These are phyloP conservation scores for Sinocyclocheilus rhinocerous DNA, from an alignment of 2,113 vertebrate species.

Conservation along the genomic window DNA sequence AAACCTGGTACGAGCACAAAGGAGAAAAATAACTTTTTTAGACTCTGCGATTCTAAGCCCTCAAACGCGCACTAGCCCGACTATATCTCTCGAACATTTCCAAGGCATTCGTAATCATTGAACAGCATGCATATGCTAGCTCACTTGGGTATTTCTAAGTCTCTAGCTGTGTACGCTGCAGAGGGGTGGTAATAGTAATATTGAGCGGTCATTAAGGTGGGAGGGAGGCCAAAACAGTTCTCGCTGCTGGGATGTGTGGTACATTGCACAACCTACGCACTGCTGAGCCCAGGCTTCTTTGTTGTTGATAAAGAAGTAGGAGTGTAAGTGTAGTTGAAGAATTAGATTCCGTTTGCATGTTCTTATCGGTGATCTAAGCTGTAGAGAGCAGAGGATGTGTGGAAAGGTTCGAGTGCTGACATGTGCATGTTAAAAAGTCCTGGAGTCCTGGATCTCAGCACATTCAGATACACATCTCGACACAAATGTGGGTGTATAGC, in stretches of 20 bases:
- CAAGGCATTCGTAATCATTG: slow-evolving; percentile 7
- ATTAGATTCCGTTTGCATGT: slow-evolving; percentile 17
- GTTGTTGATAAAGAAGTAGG: slow-evolving; percentile 29
- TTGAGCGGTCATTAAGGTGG: slow-evolving; percentile 36
- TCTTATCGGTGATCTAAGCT: slow-evolving; percentile 16
- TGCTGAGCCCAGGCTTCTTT: slow-evolving; percentile 21
- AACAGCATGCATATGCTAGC: slow-evolving; percentile 12
- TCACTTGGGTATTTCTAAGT: slow-evolving; percentile 34
- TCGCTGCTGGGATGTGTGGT: slow-evolving; percentile 29
- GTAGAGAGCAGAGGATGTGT: not conserved
- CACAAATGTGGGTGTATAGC: slow-evolving; percentile 25
- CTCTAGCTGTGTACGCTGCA: slow-evolving; percentile 24
- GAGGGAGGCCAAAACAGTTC: slow-evolving; percentile 34
- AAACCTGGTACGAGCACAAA: not conserved
- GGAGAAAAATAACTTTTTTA: slow-evolving; percentile 10
- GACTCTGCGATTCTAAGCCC: not conserved
- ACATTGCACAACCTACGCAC: slow-evolving; percentile 19
- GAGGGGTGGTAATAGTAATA: slow-evolving; percentile 32
- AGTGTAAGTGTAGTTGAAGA: slow-evolving; percentile 30
- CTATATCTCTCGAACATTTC: slow-evolving; percentile 21
- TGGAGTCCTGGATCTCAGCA: not conserved
- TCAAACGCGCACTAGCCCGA: not conserved
- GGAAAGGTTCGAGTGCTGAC: not conserved
- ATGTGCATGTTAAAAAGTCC: not conserved
- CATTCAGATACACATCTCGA: not conserved